These are phyloP conservation scores for Tinea pellionella DNA, from an alignment of 2,888 invertebrate species.

Conservation along the genomic window DNA sequence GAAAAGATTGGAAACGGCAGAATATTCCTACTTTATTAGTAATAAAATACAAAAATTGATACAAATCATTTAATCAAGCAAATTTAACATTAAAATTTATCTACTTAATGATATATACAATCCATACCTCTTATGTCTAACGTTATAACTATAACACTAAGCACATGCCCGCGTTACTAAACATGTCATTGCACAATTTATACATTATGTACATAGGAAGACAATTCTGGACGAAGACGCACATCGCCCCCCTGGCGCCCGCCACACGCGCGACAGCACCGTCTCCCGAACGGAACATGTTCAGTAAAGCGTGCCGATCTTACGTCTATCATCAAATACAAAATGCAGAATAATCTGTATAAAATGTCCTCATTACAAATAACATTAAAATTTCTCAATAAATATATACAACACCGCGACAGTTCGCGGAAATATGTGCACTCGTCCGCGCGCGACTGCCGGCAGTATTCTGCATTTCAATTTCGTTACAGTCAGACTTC, in stretches of 20 bases:
- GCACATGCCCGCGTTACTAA: neutral
- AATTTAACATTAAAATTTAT: slow-evolving; percentile 68
- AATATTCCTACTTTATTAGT: no score
- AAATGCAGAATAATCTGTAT: neutral
- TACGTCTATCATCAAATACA: neutral
- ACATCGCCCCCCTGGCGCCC: neutral
- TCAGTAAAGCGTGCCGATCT: neutral
- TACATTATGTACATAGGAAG: no score
- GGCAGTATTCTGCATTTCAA: no score
- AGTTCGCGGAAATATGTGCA: no score
- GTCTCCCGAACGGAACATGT: neutral
- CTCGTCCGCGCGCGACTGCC: no score
- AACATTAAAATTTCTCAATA: no score
- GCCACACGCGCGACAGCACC: neutral
- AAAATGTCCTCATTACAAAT: no score
- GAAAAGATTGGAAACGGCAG: no score
- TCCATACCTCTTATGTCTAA: slow-evolving; percentile 37
- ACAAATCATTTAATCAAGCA: slow-evolving; percentile 70
- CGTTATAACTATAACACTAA: neutral
- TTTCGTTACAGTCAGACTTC: no score
- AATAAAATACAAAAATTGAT: slow-evolving; percentile 33
- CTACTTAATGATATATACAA: slow-evolving; percentile 70
- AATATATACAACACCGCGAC: no score
- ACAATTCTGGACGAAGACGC: no score
- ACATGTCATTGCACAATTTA: neutral